These are phyloP conservation scores for Heteropelma amictum DNA, from an alignment of 2,888 invertebrate genomes.

Conservation along the genomic window DNA sequence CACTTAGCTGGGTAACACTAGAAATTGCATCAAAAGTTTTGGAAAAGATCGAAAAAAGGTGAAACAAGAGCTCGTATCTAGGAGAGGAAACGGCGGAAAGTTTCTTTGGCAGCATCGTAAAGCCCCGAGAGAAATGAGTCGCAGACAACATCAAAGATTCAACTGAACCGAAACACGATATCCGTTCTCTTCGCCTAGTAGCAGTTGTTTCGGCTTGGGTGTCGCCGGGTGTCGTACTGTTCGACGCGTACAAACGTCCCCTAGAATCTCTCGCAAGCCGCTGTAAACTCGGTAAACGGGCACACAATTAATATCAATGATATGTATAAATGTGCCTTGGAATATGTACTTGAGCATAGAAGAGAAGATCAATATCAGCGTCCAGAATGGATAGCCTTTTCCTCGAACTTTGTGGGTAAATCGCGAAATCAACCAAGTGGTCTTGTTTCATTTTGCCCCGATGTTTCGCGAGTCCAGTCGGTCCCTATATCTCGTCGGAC, in stretches of 20 bases:
- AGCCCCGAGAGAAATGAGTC: conserved; percentile 38
- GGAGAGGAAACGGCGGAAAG: background rate
- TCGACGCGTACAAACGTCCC: too few relatives aligned
- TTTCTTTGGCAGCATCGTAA: background rate
- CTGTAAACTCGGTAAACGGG: conserved; percentile 11
- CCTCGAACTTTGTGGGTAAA: too few relatives aligned
- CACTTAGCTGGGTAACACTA: too few relatives aligned
- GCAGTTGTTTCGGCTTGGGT: conserved; percentile 11
- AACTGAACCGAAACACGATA: conserved; percentile 46
- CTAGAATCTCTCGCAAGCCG: too few relatives aligned
- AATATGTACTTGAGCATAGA: too few relatives aligned
- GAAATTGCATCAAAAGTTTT: background rate
- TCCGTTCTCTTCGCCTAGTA: background rate
- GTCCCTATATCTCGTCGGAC: background rate
- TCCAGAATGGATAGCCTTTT: too few relatives aligned
- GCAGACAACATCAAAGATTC: conserved; percentile 53
- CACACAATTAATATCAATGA: too few relatives aligned
- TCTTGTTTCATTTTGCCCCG: conserved; percentile 23
- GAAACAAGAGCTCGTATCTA: background rate
- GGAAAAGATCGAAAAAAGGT: background rate
- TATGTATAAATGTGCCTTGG: too few relatives aligned
- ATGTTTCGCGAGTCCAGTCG: background rate
- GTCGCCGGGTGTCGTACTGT: too few relatives aligned
- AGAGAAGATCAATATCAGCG: too few relatives aligned
- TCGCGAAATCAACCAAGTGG: too few relatives aligned